phyloP scores from a whole-genome alignment of 2,888 invertebrate species.

The Aradus depressus region DNA sequence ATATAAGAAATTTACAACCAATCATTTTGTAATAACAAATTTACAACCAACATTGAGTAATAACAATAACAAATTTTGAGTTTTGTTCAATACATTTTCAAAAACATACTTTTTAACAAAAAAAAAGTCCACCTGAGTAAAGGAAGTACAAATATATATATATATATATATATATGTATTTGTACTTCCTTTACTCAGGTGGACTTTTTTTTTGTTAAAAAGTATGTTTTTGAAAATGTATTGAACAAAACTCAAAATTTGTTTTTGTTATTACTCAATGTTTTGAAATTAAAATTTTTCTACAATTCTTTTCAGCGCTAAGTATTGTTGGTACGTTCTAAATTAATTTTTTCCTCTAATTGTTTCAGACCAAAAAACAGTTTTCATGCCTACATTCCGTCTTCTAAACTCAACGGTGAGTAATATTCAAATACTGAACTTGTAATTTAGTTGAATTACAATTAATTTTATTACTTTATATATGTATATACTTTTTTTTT shows the following conservation, averaged over 20 bases:
- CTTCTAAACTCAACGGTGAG: conserved; percentile 42
- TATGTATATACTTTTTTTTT: neutral
- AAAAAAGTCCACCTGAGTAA: neutral
- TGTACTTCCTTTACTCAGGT: neutral
- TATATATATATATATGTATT: neutral
- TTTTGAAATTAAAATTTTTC: neutral
- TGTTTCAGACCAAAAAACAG: conserved; percentile 40
- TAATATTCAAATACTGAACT: conserved; percentile 7
- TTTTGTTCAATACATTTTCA: neutral
- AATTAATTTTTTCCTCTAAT: conserved; percentile 12
- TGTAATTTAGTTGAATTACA: neutral
- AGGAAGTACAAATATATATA: neutral
- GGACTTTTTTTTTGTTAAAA: too few species aligned
- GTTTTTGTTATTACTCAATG: neutral
- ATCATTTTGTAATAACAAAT: too few species aligned
- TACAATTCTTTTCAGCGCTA: neutral
- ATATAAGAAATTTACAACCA: too few species aligned
- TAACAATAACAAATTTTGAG: neutral
- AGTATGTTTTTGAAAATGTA: neutral
- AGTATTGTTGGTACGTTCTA: neutral
- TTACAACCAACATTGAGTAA: neutral
- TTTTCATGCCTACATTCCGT: conserved; percentile 40
- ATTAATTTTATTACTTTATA: neutral
- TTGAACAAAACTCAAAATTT: neutral
- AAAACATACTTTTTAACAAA: too few species aligned